Evolutionary conservation across 1,140 invertebrate genomes (phyloP).

Genomic region (Pachypsylla venusta): DNA sequence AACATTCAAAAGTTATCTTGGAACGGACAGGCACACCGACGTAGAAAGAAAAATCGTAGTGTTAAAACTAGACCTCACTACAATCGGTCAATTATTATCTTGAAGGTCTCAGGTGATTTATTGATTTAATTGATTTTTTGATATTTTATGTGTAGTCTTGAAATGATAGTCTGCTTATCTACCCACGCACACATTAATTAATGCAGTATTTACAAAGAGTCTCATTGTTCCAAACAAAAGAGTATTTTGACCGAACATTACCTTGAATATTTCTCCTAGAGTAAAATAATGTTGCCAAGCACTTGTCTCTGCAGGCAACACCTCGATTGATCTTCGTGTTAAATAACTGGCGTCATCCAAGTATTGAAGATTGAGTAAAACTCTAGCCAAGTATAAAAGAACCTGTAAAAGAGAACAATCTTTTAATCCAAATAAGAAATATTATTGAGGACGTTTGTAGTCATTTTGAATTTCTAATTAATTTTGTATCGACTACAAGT

Average conservation of each 20-base stretch:
- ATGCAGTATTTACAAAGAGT: not conserved
- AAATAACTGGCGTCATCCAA: conserved; percentile 76
- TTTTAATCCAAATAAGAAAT: no score
- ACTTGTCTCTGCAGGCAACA: conserved; percentile 63
- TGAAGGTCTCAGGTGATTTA: no score
- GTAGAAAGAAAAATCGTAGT: no score
- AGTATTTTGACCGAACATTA: conserved; percentile 17
- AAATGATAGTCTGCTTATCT: not conserved
- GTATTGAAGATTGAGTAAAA: conserved; percentile 70
- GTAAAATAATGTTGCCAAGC: conserved; percentile 84
- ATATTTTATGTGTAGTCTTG: conserved; percentile 7
- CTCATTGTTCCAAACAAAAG: not conserved
- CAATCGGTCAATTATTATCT: no score
- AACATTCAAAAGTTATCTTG: no score
- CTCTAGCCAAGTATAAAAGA: conserved; percentile 64
- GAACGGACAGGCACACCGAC: no score
- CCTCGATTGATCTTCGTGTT: conserved; percentile 50
- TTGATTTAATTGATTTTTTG: no score
- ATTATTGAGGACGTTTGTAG: no score
- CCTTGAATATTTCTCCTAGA: conserved; percentile 64
- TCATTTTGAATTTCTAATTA: no score
- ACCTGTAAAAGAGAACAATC: conserved; percentile 35
- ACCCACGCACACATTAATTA: no score
- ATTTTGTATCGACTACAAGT: no score
- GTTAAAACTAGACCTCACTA: no score